Base-by-base conservation (phyloP, 2,888 invertebrate species). In the Lysandra bellargus region DNA sequence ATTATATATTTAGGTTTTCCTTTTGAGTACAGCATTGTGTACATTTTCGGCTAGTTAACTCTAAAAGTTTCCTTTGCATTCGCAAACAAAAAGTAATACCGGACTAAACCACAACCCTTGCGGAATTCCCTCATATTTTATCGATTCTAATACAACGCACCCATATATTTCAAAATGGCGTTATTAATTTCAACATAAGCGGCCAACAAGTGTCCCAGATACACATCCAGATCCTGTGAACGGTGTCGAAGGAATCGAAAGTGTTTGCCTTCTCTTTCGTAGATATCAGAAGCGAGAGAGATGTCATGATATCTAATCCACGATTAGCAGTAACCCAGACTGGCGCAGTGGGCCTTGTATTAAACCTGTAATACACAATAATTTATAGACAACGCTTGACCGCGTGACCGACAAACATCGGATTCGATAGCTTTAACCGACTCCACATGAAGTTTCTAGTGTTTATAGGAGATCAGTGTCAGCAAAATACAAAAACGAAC, bases 391-490 rank as follows among this genome's bases (percentile, higher is more conserved):
- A 57, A 53, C 33, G 90, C 80, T 86, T 87, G 88, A 85, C 86
- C 86, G 86, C 85, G 84, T 91, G 91, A 91, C 92, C 91, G 84
- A 92, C 79, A 80, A 78, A 78, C 78, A 60, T 44, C 60, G 78
- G 72, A 78, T 74, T 74, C 74, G 44, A 74, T 40, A 74, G 74
- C 74, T 74, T 74, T 69, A 69, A 14, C 69, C 33, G 69, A 14
- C 33, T 69, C 12, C 33, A 69, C 69, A 33, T 69, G 33, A 33
- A 17, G 33, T 37, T 69, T 69, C 69, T 69, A 69, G 33, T 37
- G 33, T 33, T 69, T 69, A 69, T 30, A 64, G 64, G 30, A 12
- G 30, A 64, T 64, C 57, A 64, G 12, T 64, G 64, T 64, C 30
- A 61, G 61, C 2, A 30, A 64, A 30, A 64, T 12, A 64, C 30